Evolutionary conservation across 1,140 invertebrate genomes (phyloP), one percentile per base, ranked within the genome.

Genomic region (Drosophila grimshawi): DNA sequence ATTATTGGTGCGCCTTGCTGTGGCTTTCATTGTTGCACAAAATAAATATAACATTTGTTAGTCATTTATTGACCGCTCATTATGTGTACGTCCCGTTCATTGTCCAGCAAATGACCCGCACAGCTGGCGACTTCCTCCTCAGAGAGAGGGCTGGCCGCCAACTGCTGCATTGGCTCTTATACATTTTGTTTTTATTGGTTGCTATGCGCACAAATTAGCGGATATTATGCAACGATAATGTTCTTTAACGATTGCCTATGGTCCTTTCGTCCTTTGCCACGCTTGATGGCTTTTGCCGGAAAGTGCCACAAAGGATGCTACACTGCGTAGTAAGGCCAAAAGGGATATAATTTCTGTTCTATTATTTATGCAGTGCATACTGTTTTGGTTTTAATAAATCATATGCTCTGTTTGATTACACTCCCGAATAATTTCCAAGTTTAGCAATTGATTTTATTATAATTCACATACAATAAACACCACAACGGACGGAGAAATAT

Each of bases 141-240:
- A 19, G 19, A 19, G 19, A 19, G 19, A 19, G 30, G 2, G 4
- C 48, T 51, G 43, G 32, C 35, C 7, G 19, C 27, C 7, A 29
- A 33, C 48, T 32, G 65, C 53, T 81, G 81, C 81, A 80, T 66
- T 85, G 49, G 41, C 57, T 76, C 59, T 64, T 69, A 51, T 53
- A 77, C 73, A 80, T 35, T 80, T 79, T 76, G 66, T 68, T 48
- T 65, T 59, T 49, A 56, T 75, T 75, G 41, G 52, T 67, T 83
- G 67, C 67, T 83, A 46, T 39, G 35, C 52, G 65, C 65, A 74
- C 81, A 82, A 86, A 86, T 86, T 88, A 88, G 79, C 83, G 71
- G 76, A 86, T 79, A 79, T 86, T 88, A 82, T 86, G 76, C 79
- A 88, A 82, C 79, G 56, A 79, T 82, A 79, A 88, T 88, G 46